phyloP scores from a whole-genome alignment of 2,797 vertebrate species.

The Xenops minutus region DNA sequence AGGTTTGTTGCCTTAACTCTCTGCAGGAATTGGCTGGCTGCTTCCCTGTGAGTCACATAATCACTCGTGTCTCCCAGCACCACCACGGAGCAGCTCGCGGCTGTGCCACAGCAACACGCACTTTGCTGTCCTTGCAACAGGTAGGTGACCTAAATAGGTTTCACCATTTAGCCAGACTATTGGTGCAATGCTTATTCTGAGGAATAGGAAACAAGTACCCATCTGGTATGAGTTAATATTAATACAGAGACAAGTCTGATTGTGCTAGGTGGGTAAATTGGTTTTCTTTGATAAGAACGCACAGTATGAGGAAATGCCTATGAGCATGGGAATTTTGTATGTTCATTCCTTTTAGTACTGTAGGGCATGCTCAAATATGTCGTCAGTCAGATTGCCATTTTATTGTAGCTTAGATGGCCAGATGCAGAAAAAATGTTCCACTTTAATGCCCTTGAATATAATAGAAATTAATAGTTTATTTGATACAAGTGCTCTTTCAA shows the following conservation, averaged over 20 bases:
- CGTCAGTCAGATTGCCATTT: not conserved
- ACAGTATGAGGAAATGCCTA: not conserved
- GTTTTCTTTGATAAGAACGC: not conserved
- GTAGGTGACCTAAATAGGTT: not conserved
- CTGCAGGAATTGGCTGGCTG: not conserved
- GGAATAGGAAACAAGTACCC: not conserved
- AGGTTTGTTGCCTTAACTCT: not conserved
- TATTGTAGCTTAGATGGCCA: not conserved
- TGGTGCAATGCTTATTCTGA: not conserved
- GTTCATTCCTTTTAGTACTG: not conserved
- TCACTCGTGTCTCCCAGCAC: not conserved
- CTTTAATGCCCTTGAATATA: not conserved
- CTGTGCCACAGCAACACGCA: not conserved
- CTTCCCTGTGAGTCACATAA: not conserved
- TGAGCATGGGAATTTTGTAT: not conserved
- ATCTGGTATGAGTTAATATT: not conserved
- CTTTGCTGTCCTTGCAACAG: not conserved
- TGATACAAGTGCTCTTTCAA: not conserved
- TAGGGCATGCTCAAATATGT: not conserved
- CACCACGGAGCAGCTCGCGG: not conserved
- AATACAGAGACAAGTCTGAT: not conserved
- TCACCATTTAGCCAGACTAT: not conserved
- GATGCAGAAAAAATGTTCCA: not conserved
- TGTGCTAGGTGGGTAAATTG: not conserved
- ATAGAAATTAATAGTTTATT: not conserved